These are phyloP conservation scores for Andinoacara biseriatus DNA, from an alignment of 2,113 vertebrate species.

Conservation along the genomic window DNA sequence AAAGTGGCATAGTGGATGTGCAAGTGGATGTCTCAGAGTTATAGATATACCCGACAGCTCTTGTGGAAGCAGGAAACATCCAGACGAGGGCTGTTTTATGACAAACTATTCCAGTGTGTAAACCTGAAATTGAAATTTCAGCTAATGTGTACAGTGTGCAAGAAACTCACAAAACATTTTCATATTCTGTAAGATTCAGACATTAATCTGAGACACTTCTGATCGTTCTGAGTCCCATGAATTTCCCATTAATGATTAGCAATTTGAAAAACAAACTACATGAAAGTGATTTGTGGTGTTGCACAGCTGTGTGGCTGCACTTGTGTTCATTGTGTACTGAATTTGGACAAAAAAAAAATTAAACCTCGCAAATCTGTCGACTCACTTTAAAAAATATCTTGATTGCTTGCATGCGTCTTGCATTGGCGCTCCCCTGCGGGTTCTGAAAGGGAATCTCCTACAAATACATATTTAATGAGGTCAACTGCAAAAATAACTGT, in stretches of 20 bases:
- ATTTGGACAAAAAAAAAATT: no score
- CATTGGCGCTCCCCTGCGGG: neutral
- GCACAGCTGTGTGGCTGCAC: neutral
- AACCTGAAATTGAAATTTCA: neutral
- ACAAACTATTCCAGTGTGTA: neutral
- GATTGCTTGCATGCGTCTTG: neutral
- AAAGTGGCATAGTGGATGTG: no score
- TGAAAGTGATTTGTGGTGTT: neutral
- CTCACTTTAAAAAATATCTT: neutral
- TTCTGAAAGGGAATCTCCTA: neutral
- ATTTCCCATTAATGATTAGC: neutral
- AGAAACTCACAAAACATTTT: neutral
- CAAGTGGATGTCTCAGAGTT: neutral
- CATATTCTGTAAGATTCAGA: neutral
- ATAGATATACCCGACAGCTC: neutral
- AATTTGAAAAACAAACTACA: neutral
- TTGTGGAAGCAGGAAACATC: neutral
- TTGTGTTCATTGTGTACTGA: neutral
- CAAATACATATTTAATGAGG: conserved; percentile 12
- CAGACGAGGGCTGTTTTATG: neutral
- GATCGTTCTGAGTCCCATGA: neutral
- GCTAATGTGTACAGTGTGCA: neutral
- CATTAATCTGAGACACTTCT: neutral
- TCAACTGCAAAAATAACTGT: conserved; percentile 5
- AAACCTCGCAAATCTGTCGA: no score